phyloP scores from a whole-genome alignment of 2,113 vertebrate genomes.

The Gila orcuttii region DNA sequence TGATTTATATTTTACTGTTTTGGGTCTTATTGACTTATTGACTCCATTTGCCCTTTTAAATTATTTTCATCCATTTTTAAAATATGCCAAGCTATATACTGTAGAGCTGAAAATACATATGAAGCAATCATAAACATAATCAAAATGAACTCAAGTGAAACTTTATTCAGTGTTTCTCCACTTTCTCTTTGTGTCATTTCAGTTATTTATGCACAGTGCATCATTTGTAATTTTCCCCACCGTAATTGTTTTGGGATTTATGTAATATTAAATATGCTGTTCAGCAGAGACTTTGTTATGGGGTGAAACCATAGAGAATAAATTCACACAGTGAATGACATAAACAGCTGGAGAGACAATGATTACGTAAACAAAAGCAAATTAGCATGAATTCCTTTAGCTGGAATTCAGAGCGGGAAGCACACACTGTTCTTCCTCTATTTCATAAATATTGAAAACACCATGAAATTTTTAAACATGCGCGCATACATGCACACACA shows the following conservation, averaged over 20 bases:
- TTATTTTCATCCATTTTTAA: not conserved
- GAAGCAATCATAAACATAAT: not conserved
- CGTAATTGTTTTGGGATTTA: not conserved
- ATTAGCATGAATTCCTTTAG: constrained; percentile 28
- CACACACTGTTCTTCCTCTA: constrained; percentile 39
- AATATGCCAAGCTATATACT: not conserved
- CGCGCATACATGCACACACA: not conserved
- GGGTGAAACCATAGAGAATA: constrained; percentile 12
- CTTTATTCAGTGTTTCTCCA: not conserved
- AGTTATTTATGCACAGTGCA: not conserved
- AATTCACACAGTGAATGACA: constrained; percentile 35
- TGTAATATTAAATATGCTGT: not conserved
- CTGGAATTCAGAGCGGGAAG: constrained; percentile 44
- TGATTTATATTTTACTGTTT: not conserved
- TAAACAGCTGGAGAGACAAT: constrained; percentile 36
- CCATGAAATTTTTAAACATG: constrained; percentile 52
- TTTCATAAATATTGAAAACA: constrained; percentile 55
- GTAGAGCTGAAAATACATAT: not conserved
- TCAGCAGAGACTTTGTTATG: not conserved
- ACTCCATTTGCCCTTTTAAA: not conserved
- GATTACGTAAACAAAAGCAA: constrained; percentile 33
- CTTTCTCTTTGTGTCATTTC: not conserved
- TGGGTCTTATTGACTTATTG: not conserved
- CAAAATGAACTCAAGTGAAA: not conserved
- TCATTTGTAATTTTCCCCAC: not conserved